phyloP scores from a whole-genome alignment of 92 coral and sea anemone species.

The Porites divaricata region DNA sequence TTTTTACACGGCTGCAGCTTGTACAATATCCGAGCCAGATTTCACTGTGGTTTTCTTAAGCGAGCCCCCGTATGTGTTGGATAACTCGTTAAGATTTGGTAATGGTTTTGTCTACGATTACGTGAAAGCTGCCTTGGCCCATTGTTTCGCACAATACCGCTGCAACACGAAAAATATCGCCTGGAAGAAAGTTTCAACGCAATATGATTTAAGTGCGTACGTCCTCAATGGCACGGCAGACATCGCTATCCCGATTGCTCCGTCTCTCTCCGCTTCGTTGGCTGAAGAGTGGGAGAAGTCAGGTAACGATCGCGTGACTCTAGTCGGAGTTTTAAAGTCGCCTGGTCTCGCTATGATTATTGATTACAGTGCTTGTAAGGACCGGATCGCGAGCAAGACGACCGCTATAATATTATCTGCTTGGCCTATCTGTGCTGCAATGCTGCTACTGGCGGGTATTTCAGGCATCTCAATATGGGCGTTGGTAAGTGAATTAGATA shows the following conservation, averaged over 20 bases:
- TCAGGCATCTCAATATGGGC: conserved; percentile 82
- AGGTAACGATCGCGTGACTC: conserved; percentile 14
- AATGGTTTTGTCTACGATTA: conserved; percentile 50
- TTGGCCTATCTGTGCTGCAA: conserved; percentile 73
- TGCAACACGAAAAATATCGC: conserved; percentile 39
- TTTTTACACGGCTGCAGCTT: neutral
- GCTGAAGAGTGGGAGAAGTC: conserved; percentile 21
- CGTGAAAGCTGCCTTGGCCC: conserved; percentile 8
- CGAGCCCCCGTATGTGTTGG: conserved; percentile 43
- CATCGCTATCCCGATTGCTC: conserved; percentile 68
- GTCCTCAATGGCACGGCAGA: conserved; percentile 40
- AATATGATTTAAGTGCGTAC: conserved; percentile 38
- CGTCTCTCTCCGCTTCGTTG: conserved; percentile 42
- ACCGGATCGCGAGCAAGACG: conserved; percentile 31
- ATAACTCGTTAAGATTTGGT: neutral
- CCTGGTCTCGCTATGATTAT: conserved; percentile 80
- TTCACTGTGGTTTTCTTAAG: conserved; percentile 39
- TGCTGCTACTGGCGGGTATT: conserved; percentile 66
- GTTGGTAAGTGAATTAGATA: conserved; percentile 48
- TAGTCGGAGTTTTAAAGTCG: conserved; percentile 49
- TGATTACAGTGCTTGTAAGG: conserved; percentile 66
- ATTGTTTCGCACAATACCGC: conserved; percentile 46
- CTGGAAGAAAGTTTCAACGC: conserved; percentile 53
- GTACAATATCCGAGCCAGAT: conserved; percentile 7
- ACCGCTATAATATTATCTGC: conserved; percentile 59